Evolutionary conservation across 1,140 invertebrate species (phyloP).

Genomic region (Goniozus legneri): DNA sequence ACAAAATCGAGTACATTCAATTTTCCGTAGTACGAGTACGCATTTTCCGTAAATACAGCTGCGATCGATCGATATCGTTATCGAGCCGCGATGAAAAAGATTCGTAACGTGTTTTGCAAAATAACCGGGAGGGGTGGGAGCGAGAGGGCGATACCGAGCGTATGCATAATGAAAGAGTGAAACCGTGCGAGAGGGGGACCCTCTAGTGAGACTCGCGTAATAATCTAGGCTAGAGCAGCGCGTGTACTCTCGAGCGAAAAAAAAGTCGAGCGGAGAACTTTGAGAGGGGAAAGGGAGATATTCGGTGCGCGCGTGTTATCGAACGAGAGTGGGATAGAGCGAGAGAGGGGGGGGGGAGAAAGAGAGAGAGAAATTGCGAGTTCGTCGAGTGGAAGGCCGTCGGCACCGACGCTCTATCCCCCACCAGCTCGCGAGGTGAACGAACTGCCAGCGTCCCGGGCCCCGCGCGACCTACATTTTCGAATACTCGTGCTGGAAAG

Average conservation of each 20-base stretch:
- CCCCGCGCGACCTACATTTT: slow-evolving; percentile 55
- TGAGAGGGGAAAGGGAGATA: slow-evolving; percentile 14
- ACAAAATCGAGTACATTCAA: no score
- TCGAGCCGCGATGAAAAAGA: no score
- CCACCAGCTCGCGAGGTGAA: slow-evolving; percentile 39
- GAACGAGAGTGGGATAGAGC: slow-evolving; percentile 8
- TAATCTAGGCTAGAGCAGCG: slow-evolving; percentile 37
- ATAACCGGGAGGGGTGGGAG: slow-evolving; percentile 5
- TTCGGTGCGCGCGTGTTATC: neutral
- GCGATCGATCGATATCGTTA: no score
- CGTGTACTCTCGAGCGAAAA: slow-evolving; percentile 1
- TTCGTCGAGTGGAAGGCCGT: slow-evolving; percentile 53
- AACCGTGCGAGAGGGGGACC: slow-evolving; percentile 14
- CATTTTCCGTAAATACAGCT: no score
- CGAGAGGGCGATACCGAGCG: slow-evolving; percentile 8
- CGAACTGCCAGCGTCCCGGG: slow-evolving; percentile 55
- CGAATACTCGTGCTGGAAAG: slow-evolving; percentile 46
- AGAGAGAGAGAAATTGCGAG: slow-evolving; percentile 37
- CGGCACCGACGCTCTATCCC: slow-evolving; percentile 2
- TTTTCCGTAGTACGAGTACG: no score
- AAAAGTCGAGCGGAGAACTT: neutral
- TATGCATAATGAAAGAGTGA: slow-evolving; percentile 2
- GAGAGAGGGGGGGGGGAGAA: slow-evolving; percentile 10
- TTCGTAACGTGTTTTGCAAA: slow-evolving; percentile 14
- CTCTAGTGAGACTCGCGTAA: slow-evolving; percentile 23